Conservation (phyloP, 2,113 vertebrate species). For the Cyphomyrus plagiostoma region DNA sequence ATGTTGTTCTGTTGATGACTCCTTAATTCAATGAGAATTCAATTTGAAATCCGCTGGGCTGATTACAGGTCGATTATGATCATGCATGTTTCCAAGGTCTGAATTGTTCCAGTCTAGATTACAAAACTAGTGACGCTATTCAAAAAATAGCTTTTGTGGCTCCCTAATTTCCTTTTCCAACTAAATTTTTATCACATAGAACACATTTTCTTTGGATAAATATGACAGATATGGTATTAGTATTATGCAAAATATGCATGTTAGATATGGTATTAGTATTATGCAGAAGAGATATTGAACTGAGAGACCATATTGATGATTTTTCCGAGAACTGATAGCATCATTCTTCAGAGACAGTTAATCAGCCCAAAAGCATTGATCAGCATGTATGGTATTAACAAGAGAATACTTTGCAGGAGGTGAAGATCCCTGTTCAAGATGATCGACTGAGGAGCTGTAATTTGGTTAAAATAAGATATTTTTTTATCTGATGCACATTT, state of each 20-base stretch:
- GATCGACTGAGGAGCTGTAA: neutral
- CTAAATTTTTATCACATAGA: neutral
- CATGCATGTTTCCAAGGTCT: neutral
- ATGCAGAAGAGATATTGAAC: neutral
- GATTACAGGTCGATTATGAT: neutral
- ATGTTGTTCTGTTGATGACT: neutral
- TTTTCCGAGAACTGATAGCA: neutral
- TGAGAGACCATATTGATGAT: neutral
- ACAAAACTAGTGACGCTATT: neutral
- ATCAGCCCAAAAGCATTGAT: slow-evolving; percentile 15
- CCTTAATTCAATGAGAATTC: slow-evolving; percentile 11
- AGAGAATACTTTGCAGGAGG: neutral
- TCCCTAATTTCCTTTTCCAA: neutral
- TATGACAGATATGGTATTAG: neutral
- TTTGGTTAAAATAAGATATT: slow-evolving; percentile 17
- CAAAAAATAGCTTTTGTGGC: neutral
- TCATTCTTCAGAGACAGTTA: neutral
- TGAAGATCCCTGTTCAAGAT: neutral
- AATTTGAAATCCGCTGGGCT: neutral
- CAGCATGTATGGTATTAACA: slow-evolving; percentile 10
- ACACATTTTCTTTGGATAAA: neutral
- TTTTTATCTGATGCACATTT: neutral
- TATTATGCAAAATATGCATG: neutral
- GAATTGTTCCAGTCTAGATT: neutral
- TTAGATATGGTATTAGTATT: neutral